These are phyloP conservation scores for Gibbula magus DNA, from an alignment of 2,888 invertebrate genomes.

Conservation along the genomic window DNA sequence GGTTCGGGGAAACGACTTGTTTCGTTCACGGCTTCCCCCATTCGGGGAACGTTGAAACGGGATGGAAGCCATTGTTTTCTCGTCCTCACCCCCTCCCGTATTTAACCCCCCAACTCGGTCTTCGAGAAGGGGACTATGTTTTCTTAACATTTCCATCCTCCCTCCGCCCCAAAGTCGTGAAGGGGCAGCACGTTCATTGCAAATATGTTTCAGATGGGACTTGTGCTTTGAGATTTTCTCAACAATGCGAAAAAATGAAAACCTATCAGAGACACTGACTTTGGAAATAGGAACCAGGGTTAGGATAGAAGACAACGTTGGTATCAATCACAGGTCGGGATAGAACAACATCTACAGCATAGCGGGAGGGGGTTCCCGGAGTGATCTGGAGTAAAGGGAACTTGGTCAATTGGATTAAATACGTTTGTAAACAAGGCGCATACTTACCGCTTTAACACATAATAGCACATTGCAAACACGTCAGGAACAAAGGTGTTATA, in stretches of 20 bases:
- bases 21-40: background rate
- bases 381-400: no score
- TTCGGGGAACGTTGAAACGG: background rate
- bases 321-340: no score
- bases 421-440: no score
- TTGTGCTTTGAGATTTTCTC: background rate
- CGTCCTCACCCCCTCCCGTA: background rate
- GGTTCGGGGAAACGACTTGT: background rate
- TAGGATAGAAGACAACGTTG: background rate
- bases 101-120: background rate
- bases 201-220: conserved; percentile 19
- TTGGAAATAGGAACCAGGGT: background rate
- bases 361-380: no score
- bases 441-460: no score
- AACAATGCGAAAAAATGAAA: background rate
- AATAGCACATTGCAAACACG: no score
- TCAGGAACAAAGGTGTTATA: no score
- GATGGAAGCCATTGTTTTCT: conserved; percentile 21
- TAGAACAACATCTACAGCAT: no score
- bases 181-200: background rate
- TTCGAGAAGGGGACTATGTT: background rate
- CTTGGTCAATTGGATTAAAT: no score
- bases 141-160: conserved; percentile 18
- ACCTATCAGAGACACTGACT: background rate
- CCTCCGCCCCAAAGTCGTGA: background rate